A percentile compares a stretch with the other conserved stretches of the same genome.
Conservation (phyloP, 2,797 vertebrate species). For the Botia almorhae region DNA sequence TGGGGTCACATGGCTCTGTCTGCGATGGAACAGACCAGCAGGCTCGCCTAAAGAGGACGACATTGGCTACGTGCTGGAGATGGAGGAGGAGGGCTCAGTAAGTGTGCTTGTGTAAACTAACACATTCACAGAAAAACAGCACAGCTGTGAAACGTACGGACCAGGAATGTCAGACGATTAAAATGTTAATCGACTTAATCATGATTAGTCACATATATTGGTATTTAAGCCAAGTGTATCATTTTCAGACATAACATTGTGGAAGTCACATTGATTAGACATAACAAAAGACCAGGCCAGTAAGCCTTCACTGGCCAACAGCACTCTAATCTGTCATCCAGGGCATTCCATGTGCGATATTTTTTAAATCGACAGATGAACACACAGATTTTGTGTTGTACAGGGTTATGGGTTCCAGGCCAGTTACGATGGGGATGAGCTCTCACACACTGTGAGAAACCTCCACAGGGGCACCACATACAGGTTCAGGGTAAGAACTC, state of each 20-base stretch:
- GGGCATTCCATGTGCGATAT: no score
- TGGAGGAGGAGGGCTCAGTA: conserved; percentile 97
- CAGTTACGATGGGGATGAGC: conserved; percentile 93
- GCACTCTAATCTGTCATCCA: no score
- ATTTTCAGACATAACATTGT: no score
- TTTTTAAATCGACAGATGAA: no score
- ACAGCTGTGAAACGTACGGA: background rate
- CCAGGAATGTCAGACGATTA: background rate
- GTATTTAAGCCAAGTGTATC: background rate
- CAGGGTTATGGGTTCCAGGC: conserved; percentile 97
- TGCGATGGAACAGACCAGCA: conserved; percentile 92
- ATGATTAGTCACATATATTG: conserved; percentile 9
- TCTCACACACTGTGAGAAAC: conserved; percentile 87
- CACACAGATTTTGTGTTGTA: conserved; percentile 6
- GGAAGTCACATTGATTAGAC: no score
- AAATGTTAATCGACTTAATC: background rate
- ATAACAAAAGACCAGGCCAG: no score
- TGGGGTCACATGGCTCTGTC: conserved; percentile 90
- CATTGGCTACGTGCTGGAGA: conserved; percentile 93
- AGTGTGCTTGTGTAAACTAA: conserved; percentile 57
- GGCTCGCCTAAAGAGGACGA: conserved; percentile 95
- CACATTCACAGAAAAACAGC: conserved; percentile 8
- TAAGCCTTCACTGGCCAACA: no score
- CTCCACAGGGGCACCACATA: conserved; percentile 94
- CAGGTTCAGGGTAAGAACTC: conserved; percentile 89